Evolutionary conservation across 2,113 vertebrate genomes (phyloP).

Genomic region (Pachycephala philippinensis): DNA sequence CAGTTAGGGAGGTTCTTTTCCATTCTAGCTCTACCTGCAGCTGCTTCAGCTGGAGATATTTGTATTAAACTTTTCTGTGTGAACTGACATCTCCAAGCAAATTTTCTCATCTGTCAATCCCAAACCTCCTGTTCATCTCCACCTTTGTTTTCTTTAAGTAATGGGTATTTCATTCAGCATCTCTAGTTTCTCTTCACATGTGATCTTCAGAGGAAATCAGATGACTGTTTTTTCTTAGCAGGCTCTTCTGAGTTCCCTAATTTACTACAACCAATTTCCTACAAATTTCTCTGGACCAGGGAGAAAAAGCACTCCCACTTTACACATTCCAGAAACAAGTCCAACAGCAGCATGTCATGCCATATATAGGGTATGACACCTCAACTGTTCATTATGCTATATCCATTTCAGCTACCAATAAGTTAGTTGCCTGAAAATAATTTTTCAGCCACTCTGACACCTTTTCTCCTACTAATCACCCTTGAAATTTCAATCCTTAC

Average conservation of each 20-base stretch:
- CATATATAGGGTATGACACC: not conserved
- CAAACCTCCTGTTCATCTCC: not conserved
- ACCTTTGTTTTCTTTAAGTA: not conserved
- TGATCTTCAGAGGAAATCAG: not conserved
- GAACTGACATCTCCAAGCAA: not conserved
- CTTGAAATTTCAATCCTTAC: not conserved
- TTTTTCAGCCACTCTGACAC: not conserved
- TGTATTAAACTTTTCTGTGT: not conserved
- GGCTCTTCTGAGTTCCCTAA: not conserved
- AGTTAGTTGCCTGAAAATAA: not conserved
- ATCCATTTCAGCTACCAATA: not conserved
- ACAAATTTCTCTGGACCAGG: not conserved
- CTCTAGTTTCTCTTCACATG: not conserved
- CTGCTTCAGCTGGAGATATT: not conserved
- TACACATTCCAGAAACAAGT: not conserved
- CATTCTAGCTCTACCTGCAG: not conserved
- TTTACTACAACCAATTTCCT: not conserved
- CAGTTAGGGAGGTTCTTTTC: not conserved
- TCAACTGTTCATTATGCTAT: not conserved
- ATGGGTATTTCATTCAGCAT: not conserved
- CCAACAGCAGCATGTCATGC: not conserved
- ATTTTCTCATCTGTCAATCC: not conserved
- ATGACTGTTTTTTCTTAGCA: not conserved
- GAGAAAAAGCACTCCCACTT: not conserved
- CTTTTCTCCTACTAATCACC: not conserved